These are phyloP conservation scores for Hirtodrosophila confusa DNA, from an alignment of 2,888 invertebrate species.

Conservation along the genomic window DNA sequence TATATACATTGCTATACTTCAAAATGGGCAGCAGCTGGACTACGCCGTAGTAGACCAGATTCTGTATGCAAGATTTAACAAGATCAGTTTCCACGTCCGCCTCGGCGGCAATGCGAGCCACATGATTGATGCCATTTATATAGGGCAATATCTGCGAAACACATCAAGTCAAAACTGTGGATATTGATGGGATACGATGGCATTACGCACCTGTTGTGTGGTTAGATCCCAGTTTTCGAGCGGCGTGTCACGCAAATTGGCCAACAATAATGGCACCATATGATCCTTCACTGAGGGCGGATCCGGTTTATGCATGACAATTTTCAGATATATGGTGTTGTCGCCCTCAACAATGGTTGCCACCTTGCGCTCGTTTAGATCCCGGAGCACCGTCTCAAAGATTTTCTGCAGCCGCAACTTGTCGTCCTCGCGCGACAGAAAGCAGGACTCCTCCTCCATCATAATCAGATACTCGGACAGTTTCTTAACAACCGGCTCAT, in stretches of 20 bases:
- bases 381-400: conserved; percentile 90
- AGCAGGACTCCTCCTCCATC: conserved; percentile 93
- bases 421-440: conserved; percentile 89
- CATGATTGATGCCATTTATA: conserved; percentile 96
- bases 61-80: conserved; percentile 97
- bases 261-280: conserved; percentile 93
- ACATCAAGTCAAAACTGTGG: not conserved
- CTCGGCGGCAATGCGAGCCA: conserved; percentile 94
- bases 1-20: conserved; percentile 94
- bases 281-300: conserved; percentile 93
- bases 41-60: conserved; percentile 91
- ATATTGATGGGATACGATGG: not conserved
- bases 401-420: conserved; percentile 90
- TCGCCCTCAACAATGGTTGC: conserved; percentile 93
- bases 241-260: conserved; percentile 87
- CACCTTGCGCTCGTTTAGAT: conserved; percentile 91
- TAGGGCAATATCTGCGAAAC: conserved; percentile 87
- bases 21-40: conserved; percentile 91
- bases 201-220: conserved; percentile 90
- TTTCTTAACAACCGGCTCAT: conserved; percentile 97
- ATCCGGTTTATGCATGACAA: conserved; percentile 91
- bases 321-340: conserved; percentile 95
- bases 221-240: conserved; percentile 96
- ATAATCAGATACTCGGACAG: conserved; percentile 95
- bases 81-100: conserved; percentile 96